Evolutionary conservation across 2,113 vertebrate species (phyloP), one percentile per base, ranked within the genome.

Genomic region (Riparia riparia): DNA sequence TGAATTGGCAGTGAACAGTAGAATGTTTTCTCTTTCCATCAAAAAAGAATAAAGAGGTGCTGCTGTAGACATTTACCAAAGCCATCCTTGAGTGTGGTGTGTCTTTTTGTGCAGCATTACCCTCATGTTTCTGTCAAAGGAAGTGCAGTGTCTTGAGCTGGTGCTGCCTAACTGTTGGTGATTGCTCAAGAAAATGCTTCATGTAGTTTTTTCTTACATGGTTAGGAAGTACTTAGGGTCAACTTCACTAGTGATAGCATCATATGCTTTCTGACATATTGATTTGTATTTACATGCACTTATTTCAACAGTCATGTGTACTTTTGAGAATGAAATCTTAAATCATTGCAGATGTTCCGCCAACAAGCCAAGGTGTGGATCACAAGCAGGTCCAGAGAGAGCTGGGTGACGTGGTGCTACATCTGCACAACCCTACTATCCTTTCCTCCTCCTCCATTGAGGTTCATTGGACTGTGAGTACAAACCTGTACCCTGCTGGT

Each of bases 401-500:
- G 70, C 92, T 99, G 65, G 99, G 99, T 16, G 99, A 99, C 2
- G 99, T 99, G 13, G 98, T 99, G 37, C 97, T 99, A 64, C 99
- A 99, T 95, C 98, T 99, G 44, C 99, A 99, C 97, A 99, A 99
- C 95, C 99, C 99, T 24, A 99, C 99, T 74, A 99, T 99, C 91
- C 99, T 99, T 85, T 99, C 99, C 26, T 99, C 99, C 18, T 99
- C 99, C 10, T 99, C 99, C 7, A 98, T 99, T 44, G 98, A 99
- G 97, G 98, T 99, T 82, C 99, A 99, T 79, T 99, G 99, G 99
- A 99, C 99, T n/a, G 99, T 99, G 97, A 99, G 99, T 98, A 94
- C 42, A 76, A 37, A 12, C 58, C 50, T 19, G 13, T 45, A 1
- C 73, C 39, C 16, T 31, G 29, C 63, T 65, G 24, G 7, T 66